These are phyloP conservation scores for Drosophila demipolita DNA, from an alignment of 2,888 invertebrate species.

Conservation along the genomic window DNA sequence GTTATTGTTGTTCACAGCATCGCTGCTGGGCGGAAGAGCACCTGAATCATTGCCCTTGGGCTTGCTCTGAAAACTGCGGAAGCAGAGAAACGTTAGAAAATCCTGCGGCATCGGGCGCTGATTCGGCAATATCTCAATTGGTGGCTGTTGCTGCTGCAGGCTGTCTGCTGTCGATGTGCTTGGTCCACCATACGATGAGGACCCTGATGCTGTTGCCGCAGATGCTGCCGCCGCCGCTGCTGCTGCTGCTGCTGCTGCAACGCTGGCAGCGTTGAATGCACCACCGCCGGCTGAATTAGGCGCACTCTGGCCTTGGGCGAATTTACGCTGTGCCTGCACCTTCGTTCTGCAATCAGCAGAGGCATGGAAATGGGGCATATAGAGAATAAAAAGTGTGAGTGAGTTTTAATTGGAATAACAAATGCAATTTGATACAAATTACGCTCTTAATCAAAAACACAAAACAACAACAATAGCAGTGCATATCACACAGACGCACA, in stretches of 20 bases:
- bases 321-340: constrained; percentile 94
- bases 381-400: constrained; percentile 34
- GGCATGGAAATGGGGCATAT: constrained; percentile 1
- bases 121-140: constrained; percentile 87
- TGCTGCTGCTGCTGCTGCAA: constrained; percentile 67
- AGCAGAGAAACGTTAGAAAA: constrained; percentile 93
- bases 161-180: constrained; percentile 88
- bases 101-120: constrained; percentile 93
- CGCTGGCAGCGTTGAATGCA: constrained; percentile 76
- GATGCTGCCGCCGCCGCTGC: constrained; percentile 50
- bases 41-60: constrained; percentile 69
- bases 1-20: constrained; percentile 55
- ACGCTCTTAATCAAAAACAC: constrained; percentile 38
- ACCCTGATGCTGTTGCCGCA: constrained; percentile 2
- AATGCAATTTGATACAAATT: constrained; percentile 55
- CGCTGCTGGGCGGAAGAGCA: constrained; percentile 20
- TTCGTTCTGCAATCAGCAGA: constrained; percentile 87
- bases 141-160: constrained; percentile 86
- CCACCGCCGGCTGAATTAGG: constrained; percentile 84
- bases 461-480: constrained; percentile 23
- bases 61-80: constrained; percentile 88
- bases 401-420: constrained; percentile 52
- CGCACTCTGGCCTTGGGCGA: constrained; percentile 94
- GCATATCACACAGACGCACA: constrained; percentile 27
- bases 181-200: constrained; percentile 58